Base-by-base conservation (phyloP, 2,888 invertebrate genomes). In the Polydrusus pterygomalis region DNA sequence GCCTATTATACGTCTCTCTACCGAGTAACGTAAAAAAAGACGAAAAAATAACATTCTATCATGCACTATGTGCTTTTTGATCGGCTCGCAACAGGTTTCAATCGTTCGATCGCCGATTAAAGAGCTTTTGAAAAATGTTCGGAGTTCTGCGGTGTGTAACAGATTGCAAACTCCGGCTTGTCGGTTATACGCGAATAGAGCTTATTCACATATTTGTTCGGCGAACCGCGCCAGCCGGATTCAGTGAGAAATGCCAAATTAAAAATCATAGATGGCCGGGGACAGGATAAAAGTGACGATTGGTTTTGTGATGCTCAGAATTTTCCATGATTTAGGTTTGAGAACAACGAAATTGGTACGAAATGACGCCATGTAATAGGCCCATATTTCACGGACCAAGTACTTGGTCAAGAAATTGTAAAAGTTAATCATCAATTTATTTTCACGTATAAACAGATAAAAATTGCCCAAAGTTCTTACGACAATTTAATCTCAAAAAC, bases 81-180 rank as follows among this genome's bases (percentile, higher is more conserved):
- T 56, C 74, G 84, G 81, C 82, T 83, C 80, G 87, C 87, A 87
- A 87, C 87, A 87, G 87, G 87, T 87, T 86, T 86, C 86, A 82
- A 86, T 85, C 85, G 86, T 86, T 87, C 87, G 86, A 86, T 86
- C 85, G 84, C 38, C 87, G 86, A 87, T 87, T 87, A 87, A 86
- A 87, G 86, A 84, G 86, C 86, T 85, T 86, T 86, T 86, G 86
- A 87, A 87, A 87, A 86, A 87, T 87, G 85, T 85, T 84, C 83
- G 82, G 82, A 84, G 84, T 82, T 84, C 82, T 82, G 85, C 82
- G 84, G 84, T 83, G 84, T 84, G 85, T 85, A 86, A 86, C 86
- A 86, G 86, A 86, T 86, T 86, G 86, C 83, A 79, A 80, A 80
- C 80, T 82, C 82, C 83, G 81, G 79, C 73, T 77, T 79, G 63